A percentile compares a stretch with the other conserved stretches of the same genome.
Conservation (phyloP, 2,113 vertebrate species). For the Lathamus discolor region DNA sequence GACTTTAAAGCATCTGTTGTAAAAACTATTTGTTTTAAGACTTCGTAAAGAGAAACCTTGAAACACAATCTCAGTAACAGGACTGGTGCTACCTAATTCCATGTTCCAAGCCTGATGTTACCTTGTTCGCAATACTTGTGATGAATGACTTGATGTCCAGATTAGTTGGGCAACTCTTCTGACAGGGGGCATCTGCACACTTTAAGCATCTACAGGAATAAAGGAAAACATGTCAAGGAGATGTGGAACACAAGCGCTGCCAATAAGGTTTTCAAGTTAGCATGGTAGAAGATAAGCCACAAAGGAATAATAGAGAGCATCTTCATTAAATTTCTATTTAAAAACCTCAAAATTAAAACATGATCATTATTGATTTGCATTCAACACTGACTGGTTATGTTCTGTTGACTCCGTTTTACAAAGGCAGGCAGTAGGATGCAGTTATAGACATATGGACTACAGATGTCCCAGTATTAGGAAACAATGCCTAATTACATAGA, state of each 20-base stretch:
- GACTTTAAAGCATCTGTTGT: background rate
- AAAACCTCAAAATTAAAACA: background rate
- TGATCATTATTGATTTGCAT: background rate
- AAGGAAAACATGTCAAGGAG: slow-evolving; percentile 48
- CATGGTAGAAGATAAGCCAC: background rate
- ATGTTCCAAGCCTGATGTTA: slow-evolving; percentile 45
- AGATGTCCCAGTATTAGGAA: background rate
- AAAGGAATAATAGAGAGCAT: background rate
- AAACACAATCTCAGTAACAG: background rate
- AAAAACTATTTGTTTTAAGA: background rate
- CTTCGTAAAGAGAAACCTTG: background rate
- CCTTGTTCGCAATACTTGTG: slow-evolving; percentile 87
- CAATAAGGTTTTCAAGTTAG: background rate
- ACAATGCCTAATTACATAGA: background rate
- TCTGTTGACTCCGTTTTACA: background rate
- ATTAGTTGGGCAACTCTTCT: slow-evolving; percentile 90
- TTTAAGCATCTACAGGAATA: slow-evolving; percentile 81
- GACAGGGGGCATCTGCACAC: slow-evolving; percentile 89
- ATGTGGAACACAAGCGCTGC: background rate
- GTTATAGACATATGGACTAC: background rate
- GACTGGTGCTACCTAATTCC: background rate
- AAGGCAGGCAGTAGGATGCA: background rate
- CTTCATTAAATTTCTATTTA: background rate
- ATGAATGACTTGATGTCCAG: slow-evolving; percentile 89
- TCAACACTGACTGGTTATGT: background rate